Evolutionary conservation across 2,888 invertebrate genomes (phyloP).

Genomic region (Dicranocentrus wangi): DNA sequence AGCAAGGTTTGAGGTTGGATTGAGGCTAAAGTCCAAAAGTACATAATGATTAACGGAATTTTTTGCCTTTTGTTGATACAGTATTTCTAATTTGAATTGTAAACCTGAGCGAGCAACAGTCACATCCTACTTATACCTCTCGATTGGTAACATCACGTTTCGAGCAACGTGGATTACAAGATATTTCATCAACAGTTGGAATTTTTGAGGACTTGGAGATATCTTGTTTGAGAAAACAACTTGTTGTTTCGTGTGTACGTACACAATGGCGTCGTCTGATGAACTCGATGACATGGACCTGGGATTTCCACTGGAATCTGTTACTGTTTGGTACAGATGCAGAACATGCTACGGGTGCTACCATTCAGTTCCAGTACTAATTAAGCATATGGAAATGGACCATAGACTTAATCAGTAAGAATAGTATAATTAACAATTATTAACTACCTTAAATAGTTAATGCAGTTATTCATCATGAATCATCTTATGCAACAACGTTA

Average conservation of each 20-base stretch:
- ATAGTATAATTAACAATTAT: neutral
- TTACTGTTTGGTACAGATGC: slow-evolving; percentile 29
- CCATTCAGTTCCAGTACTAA: slow-evolving; percentile 1
- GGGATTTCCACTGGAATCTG: neutral
- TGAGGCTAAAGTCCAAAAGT: too few species aligned
- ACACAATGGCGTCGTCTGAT: too few species aligned
- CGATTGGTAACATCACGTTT: too few species aligned
- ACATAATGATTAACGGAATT: too few species aligned
- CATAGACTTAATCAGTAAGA: neutral
- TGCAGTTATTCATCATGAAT: neutral
- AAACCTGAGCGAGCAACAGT: too few species aligned
- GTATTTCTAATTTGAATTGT: too few species aligned
- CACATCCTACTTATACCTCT: too few species aligned
- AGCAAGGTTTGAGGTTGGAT: too few species aligned
- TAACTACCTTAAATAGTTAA: neutral
- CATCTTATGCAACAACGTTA: neutral
- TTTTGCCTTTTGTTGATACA: too few species aligned
- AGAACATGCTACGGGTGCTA: neutral
- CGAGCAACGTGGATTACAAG: too few species aligned
- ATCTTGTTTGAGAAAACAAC: neutral
- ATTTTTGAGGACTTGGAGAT: neutral
- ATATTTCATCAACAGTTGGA: neutral
- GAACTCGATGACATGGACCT: neutral
- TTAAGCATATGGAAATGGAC: neutral
- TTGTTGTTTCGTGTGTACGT: too few species aligned